Conservation (phyloP, 2,888 invertebrate species). For the Ommatoiulus sabulosus region DNA sequence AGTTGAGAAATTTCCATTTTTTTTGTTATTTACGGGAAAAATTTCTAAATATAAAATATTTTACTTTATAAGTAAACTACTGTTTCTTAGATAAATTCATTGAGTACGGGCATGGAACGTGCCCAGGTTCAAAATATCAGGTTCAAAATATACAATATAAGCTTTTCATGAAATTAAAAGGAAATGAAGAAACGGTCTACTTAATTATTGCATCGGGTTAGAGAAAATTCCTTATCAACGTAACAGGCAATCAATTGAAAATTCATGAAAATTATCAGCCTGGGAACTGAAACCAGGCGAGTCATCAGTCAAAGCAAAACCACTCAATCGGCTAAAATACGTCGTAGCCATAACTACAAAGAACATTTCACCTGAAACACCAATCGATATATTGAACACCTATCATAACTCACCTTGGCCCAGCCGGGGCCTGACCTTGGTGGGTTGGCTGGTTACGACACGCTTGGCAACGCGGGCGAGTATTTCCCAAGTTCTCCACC, state of each 20-base stretch:
- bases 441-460: neutral
- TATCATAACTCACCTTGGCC: slow-evolving; percentile 33
- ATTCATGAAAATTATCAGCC: neutral
- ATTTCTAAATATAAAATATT: too few relatives aligned
- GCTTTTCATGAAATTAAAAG: too few relatives aligned
- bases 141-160: too few relatives aligned
- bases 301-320: neutral
- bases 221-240: neutral
- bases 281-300: neutral
- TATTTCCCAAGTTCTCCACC: neutral
- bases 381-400: slow-evolving; percentile 32
- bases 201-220: too few relatives aligned
- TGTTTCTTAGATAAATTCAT: too few relatives aligned
- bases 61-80: too few relatives aligned
- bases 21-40: too few relatives aligned
- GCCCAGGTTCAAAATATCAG: too few relatives aligned
- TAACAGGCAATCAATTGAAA: neutral
- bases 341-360: slow-evolving; percentile 37
- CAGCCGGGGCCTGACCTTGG: neutral
- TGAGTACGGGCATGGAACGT: too few relatives aligned
- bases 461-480: neutral
- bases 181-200: too few relatives aligned
- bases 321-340: neutral
- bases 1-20: too few relatives aligned
- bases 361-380: neutral